Percentiles rank a stretch among this genome's conserved stretches.
These are phyloP conservation scores for Agriotes lineatus DNA, from an alignment of 2,888 invertebrate genomes.

Conservation along the genomic window DNA sequence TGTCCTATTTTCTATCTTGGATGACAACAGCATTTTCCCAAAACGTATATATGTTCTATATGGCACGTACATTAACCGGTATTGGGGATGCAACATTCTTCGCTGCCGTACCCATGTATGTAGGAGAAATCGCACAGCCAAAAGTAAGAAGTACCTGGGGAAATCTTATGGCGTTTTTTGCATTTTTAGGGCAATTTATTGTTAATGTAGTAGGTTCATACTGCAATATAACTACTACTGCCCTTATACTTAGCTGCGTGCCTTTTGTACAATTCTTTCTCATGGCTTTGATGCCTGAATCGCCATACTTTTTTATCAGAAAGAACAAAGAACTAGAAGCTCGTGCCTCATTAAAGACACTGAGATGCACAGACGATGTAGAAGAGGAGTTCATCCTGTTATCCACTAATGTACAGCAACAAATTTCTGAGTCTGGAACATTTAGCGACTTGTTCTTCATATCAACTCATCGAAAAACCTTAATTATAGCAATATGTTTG, in stretches of 20 bases:
- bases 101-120: slow-evolving; percentile 45
- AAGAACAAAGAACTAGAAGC: no score
- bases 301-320: no score
- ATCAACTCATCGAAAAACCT: no score
- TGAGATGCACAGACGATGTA: no score
- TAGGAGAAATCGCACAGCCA: slow-evolving; percentile 54
- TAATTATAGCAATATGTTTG: no score
- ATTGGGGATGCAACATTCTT: slow-evolving; percentile 54
- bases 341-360: no score
- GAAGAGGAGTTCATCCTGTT: no score
- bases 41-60: slow-evolving; percentile 54
- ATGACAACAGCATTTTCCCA: slow-evolving; percentile 50
- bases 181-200: slow-evolving; percentile 51
- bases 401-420: no score
- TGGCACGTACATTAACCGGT: slow-evolving; percentile 53
- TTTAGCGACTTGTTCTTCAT: no score
- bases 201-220: slow-evolving; percentile 71
- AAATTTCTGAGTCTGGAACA: no score
- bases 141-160: slow-evolving; percentile 57
- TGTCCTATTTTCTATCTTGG: slow-evolving; percentile 54
- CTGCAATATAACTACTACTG: slow-evolving; percentile 68
- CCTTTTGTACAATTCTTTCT: slow-evolving; percentile 22
- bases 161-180: slow-evolving; percentile 48
- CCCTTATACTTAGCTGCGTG: slow-evolving; percentile 66
- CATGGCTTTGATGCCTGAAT: no score